Conservation (phyloP, 1,140 invertebrate genomes). For the Zophobas morio region DNA sequence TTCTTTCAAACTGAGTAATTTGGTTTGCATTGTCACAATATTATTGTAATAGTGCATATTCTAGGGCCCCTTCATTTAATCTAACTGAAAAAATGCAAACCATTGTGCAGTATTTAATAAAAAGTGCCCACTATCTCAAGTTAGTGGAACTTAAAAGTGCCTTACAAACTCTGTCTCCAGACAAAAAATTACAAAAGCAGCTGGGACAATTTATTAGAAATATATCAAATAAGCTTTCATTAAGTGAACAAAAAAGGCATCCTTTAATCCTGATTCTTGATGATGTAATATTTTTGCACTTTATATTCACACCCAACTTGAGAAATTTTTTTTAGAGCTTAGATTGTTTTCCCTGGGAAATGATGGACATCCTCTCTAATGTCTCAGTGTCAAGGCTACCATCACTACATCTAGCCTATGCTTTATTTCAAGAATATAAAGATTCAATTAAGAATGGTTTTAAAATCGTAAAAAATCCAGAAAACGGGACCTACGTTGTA, state of each 20-base stretch:
- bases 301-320: not conserved
- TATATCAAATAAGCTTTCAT: not conserved
- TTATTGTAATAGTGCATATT: constrained; percentile 21
- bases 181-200: constrained; percentile 52
- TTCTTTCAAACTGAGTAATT: constrained; percentile 56
- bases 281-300: constrained; percentile 69
- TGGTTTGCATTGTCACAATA: not conserved
- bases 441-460: constrained; percentile 72
- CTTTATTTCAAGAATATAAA: constrained; percentile 76
- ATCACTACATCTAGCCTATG: constrained; percentile 79
- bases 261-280: constrained; percentile 77
- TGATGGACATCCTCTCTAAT: constrained; percentile 73
- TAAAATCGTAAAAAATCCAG: constrained; percentile 67
- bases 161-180: constrained; percentile 55
- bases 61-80: constrained; percentile 19
- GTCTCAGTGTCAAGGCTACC: constrained; percentile 81
- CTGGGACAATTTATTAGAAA: constrained; percentile 7
- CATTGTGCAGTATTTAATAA: constrained; percentile 52
- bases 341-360: constrained; percentile 84
- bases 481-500: constrained; percentile 71
- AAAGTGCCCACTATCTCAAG: constrained; percentile 49
- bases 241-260: constrained; percentile 70
- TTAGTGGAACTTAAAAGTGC: constrained; percentile 53
- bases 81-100: constrained; percentile 49
- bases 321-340: constrained; percentile 72